phyloP scores from a whole-genome alignment of 2,888 invertebrate genomes.

The Ditula angustiorana region DNA sequence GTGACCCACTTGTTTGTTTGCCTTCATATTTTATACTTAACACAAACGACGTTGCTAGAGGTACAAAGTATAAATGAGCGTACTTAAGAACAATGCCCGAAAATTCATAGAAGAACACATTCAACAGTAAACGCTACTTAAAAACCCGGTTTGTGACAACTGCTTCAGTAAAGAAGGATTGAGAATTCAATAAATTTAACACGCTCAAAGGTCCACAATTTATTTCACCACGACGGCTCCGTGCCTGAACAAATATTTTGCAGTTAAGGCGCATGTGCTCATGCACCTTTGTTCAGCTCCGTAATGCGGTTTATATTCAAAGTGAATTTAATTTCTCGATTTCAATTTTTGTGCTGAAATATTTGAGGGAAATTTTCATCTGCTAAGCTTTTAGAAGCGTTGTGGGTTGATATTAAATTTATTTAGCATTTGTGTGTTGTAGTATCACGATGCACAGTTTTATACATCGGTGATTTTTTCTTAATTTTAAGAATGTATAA shows the following conservation, averaged over 20 bases:
- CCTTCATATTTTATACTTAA: too few species aligned
- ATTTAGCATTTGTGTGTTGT: conserved; percentile 4
- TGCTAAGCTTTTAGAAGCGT: conserved; percentile 8
- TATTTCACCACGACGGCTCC: conserved; percentile 9
- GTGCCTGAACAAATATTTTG: conserved; percentile 28
- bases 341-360: conserved; percentile 25
- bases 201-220: conserved; percentile 18
- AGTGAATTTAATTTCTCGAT: conserved; percentile 34
- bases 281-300: conserved; percentile 6
- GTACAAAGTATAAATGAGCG: too few species aligned
- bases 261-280: conserved; percentile 30
- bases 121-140: neutral
- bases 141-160: neutral
- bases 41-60: too few species aligned
- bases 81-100: too few species aligned
- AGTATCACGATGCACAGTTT: neutral
- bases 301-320: conserved; percentile 33
- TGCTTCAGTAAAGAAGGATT: conserved; percentile 10
- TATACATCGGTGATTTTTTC: neutral
- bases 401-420: conserved; percentile 3
- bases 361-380: conserved; percentile 23
- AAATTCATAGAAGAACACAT: too few species aligned
- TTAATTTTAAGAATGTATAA: too few species aligned
- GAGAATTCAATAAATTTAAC: conserved; percentile 26
- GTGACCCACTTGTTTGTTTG: too few species aligned